A percentile compares a stretch with the other conserved stretches of the same genome.
Conservation (phyloP, 2,888 invertebrate species). For the Toxonevra muliebris region DNA sequence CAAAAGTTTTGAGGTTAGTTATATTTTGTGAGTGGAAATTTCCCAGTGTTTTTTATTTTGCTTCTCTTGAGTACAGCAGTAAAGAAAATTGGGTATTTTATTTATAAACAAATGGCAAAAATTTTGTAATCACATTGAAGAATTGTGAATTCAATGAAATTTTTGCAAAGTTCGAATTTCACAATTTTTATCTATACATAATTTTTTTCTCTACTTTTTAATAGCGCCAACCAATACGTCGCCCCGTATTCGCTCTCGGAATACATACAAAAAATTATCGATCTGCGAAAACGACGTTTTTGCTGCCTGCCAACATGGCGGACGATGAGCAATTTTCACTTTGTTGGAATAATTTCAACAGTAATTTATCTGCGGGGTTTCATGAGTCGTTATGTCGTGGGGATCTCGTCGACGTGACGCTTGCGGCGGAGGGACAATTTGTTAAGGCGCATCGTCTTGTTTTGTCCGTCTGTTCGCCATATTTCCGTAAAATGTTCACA, state of each 20-base stretch:
- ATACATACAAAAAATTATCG: constrained; percentile 51
- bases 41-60: too few species aligned
- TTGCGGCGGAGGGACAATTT: constrained; percentile 76
- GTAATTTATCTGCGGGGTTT: constrained; percentile 76
- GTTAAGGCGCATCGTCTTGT: constrained; percentile 78
- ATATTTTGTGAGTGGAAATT: neutral
- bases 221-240: neutral
- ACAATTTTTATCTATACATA: neutral
- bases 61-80: too few species aligned
- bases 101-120: too few species aligned
- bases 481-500: constrained; percentile 77
- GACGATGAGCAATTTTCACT: constrained; percentile 78
- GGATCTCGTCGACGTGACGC: constrained; percentile 75
- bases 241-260: constrained; percentile 26
- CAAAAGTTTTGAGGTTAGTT: neutral
- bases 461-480: constrained; percentile 77
- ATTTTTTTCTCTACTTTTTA: constrained; percentile 21
- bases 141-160: constrained; percentile 22
- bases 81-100: too few species aligned
- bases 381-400: constrained; percentile 76
- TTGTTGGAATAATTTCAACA: constrained; percentile 81
- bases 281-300: constrained; percentile 41
- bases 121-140: neutral
- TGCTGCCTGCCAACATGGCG: constrained; percentile 69
- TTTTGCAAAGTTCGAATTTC: neutral